Percentiles rank a stretch among this genome's conserved stretches.
phyloP scores from a whole-genome alignment of 2,113 vertebrate species.

The Hypocryptadius cinnamomeus region DNA sequence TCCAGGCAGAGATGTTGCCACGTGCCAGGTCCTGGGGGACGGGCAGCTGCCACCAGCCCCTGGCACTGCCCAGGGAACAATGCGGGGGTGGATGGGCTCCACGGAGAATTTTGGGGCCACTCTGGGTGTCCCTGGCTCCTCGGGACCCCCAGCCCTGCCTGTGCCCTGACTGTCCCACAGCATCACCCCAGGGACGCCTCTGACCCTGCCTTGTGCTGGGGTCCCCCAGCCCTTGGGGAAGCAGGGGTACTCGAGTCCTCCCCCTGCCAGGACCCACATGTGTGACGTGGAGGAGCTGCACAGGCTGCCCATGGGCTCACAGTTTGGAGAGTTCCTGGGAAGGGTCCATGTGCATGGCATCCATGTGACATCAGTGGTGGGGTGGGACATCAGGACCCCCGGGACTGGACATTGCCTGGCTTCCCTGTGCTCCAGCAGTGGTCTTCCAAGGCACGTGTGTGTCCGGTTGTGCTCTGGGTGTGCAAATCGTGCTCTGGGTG shows the following conservation, averaged over 20 bases:
- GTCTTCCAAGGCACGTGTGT: fast-evolving
- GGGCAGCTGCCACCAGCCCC: background rate
- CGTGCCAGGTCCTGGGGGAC: background rate
- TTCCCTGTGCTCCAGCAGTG: background rate
- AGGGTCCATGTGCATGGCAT: background rate
- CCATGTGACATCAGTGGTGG: too few relatives aligned
- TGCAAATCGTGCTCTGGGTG: background rate
- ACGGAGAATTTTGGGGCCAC: fast-evolving
- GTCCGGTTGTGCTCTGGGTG: background rate
- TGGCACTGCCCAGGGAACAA: too few relatives aligned
- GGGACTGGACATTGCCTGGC: too few relatives aligned
- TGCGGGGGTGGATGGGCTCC: too few relatives aligned
- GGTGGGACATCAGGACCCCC: background rate
- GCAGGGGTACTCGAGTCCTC: fast-evolving
- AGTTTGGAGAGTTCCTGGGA: background rate
- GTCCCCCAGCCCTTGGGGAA: background rate
- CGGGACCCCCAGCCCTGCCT: fast-evolving
- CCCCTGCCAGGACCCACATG: fast-evolving
- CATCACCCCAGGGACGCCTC: background rate
- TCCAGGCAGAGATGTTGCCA: background rate
- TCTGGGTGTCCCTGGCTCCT: fast-evolving
- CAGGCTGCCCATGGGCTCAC: fast-evolving
- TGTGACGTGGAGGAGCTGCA: background rate
- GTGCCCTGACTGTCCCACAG: too few relatives aligned
- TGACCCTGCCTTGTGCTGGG: background rate